Conservation (phyloP, 2,113 vertebrate species). For the Addax nasomaculatus region DNA sequence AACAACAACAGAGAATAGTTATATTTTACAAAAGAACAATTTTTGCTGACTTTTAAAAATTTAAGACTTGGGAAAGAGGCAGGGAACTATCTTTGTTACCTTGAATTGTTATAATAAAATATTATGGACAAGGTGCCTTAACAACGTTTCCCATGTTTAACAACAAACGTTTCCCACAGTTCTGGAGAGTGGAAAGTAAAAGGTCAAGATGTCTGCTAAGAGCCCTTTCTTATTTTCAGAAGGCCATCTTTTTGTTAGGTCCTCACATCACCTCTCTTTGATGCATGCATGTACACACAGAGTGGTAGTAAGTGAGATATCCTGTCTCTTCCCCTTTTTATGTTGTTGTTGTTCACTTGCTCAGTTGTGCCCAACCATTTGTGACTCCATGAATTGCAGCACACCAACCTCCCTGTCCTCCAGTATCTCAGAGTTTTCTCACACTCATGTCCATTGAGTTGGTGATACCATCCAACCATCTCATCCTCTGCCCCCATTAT, state of each 20-base stretch:
- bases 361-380: not conserved
- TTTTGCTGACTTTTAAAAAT: not conserved
- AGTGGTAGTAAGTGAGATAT: not conserved
- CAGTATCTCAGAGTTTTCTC: not conserved
- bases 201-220: not conserved
- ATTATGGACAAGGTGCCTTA: not conserved
- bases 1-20: not conserved
- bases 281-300: not conserved
- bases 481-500: not conserved
- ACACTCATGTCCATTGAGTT: not conserved
- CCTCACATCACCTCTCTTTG: not conserved
- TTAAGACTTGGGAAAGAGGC: not conserved
- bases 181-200: not conserved
- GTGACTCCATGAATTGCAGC: not conserved
- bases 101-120: not conserved
- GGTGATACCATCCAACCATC: not conserved
- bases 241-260: not conserved
- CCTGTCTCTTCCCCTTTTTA: not conserved
- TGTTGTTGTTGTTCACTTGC: not conserved
- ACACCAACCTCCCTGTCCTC: not conserved
- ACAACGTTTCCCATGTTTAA: not conserved
- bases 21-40: not conserved
- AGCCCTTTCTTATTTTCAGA: not conserved
- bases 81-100: not conserved
- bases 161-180: not conserved